Percentiles rank a stretch among this genome's conserved stretches.
phyloP scores from a whole-genome alignment of 2,888 invertebrate genomes.

The Diadegma fenestrale region DNA sequence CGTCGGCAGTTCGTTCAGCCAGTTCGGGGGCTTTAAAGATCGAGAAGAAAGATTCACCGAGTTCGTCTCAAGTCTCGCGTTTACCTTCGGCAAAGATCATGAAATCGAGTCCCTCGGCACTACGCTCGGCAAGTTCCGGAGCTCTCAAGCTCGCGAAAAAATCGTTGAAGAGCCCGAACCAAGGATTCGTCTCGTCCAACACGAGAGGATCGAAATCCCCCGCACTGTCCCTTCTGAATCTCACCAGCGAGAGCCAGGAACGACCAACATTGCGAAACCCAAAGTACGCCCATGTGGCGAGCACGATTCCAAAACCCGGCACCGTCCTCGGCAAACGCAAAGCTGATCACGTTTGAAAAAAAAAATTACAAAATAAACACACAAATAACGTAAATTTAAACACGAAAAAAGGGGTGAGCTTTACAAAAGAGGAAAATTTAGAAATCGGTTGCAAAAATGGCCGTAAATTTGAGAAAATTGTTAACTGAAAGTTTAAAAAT shows the following conservation, averaged over 20 bases:
- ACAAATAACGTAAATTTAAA: neutral
- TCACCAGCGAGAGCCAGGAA: slow-evolving; percentile 23
- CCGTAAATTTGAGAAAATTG: neutral
- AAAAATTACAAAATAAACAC: neutral
- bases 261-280: slow-evolving; percentile 65
- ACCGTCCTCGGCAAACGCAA: slow-evolving; percentile 59
- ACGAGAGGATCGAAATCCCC: slow-evolving; percentile 40
- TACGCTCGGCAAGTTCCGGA: slow-evolving; percentile 31
- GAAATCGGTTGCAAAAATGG: neutral
- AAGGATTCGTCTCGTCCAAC: neutral
- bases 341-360: slow-evolving; percentile 36
- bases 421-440: neutral
- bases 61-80: neutral
- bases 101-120: slow-evolving; percentile 31
- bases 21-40: slow-evolving; percentile 44
- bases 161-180: slow-evolving; percentile 17
- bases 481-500: slow-evolving; percentile 13
- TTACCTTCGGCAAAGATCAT: neutral
- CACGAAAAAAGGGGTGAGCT: neutral
- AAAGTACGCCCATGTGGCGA: slow-evolving; percentile 74
- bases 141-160: slow-evolving; percentile 49
- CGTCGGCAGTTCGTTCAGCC: slow-evolving; percentile 45
- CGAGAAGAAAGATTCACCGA: slow-evolving; percentile 21
- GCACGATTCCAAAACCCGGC: slow-evolving; percentile 73
- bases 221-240: slow-evolving; percentile 26